These are phyloP conservation scores for Nesoenas mayeri DNA, from an alignment of 2,113 vertebrate species.

Conservation along the genomic window DNA sequence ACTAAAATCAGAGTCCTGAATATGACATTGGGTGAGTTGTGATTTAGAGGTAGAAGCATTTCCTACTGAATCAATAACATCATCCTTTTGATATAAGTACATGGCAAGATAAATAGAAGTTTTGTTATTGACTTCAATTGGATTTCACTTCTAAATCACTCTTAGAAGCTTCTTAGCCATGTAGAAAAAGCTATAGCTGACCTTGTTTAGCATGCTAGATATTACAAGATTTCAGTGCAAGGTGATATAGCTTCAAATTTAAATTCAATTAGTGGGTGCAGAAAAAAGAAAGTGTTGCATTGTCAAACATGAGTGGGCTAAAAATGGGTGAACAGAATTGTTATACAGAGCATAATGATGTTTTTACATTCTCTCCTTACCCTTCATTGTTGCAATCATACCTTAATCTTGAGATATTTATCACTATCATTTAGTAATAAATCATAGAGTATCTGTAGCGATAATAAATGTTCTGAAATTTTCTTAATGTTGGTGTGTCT, in stretches of 20 bases:
- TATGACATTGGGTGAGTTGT: not conserved
- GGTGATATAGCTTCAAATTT: not conserved
- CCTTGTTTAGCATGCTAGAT: not conserved
- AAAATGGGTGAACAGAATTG: not conserved
- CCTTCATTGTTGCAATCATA: not conserved
- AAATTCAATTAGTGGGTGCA: not conserved
- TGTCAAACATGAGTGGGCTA: not conserved
- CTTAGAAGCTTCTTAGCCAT: not conserved
- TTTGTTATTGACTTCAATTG: not conserved
- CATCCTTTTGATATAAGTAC: not conserved
- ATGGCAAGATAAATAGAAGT: not conserved
- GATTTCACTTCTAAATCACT: not conserved
- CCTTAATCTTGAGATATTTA: not conserved
- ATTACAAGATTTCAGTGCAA: not conserved
- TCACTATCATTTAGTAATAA: not conserved
- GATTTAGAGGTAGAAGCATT: not conserved
- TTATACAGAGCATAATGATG: not conserved
- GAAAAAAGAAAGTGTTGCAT: not conserved
- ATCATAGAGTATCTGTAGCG: not conserved
- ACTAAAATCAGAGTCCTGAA: not conserved
- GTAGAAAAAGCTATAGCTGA: not conserved
- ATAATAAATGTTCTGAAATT: not conserved
- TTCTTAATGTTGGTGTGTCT: not conserved
- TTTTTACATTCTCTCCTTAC: not conserved
- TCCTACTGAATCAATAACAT: not conserved